A percentile compares a stretch with the other conserved stretches of the same genome.
Conservation (phyloP, 2,888 invertebrate species). For the Galerucella pusilla region DNA sequence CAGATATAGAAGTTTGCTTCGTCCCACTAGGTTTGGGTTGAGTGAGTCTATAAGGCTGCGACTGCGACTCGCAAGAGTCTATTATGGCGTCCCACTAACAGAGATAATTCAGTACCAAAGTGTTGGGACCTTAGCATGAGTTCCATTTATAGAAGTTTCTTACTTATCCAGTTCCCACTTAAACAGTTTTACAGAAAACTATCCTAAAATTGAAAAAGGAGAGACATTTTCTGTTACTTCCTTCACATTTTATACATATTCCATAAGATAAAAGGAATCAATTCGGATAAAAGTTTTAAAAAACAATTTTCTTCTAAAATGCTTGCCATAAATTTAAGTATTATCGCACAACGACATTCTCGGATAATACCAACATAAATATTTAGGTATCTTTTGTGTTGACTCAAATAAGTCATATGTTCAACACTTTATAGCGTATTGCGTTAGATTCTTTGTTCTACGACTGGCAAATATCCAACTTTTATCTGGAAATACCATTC, state of each 20-base stretch:
- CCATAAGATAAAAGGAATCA: neutral
- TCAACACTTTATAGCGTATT: conserved; percentile 41
- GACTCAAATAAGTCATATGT: conserved; percentile 41
- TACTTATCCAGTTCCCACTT: too few species aligned
- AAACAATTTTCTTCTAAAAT: conserved; percentile 13
- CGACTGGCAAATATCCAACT: conserved; percentile 41
- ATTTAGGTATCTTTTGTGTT: conserved; percentile 37
- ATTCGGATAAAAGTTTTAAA: neutral
- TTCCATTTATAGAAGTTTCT: too few species aligned
- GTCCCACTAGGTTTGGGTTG: too few species aligned
- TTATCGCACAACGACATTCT: conserved; percentile 29
- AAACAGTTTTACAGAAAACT: too few species aligned
- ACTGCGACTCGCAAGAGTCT: too few species aligned
- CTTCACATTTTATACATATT: neutral
- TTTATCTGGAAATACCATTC: conserved; percentile 40
- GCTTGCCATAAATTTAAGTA: conserved; percentile 20
- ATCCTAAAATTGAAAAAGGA: too few species aligned
- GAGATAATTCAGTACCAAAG: too few species aligned
- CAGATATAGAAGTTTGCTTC: too few species aligned
- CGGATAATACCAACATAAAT: conserved; percentile 33
- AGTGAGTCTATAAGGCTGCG: too few species aligned
- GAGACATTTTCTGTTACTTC: too few species aligned
- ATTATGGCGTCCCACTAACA: too few species aligned
- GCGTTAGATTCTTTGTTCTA: conserved; percentile 41
- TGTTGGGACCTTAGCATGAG: too few species aligned